Conservation (phyloP, 2,797 vertebrate species). For the Falco berigora region DNA sequence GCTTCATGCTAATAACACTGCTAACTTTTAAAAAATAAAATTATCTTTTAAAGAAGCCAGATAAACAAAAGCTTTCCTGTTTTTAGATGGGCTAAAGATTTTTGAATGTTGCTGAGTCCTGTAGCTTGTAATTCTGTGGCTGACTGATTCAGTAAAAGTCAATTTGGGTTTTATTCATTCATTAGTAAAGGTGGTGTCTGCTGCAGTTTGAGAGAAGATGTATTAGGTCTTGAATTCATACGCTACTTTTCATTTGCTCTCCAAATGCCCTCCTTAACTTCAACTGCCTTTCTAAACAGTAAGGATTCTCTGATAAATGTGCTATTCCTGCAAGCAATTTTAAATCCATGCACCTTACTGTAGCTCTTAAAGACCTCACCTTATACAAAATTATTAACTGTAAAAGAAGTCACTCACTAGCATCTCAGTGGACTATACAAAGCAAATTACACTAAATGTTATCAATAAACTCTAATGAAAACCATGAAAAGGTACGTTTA, state of each 20-base stretch:
- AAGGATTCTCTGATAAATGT: neutral
- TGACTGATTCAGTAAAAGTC: neutral
- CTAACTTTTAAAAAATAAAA: neutral
- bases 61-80: neutral
- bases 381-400: neutral
- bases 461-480: neutral
- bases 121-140: neutral
- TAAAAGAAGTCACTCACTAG: neutral
- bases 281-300: neutral
- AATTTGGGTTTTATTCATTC: neutral
- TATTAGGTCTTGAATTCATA: neutral
- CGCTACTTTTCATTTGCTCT: neutral
- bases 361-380: neutral
- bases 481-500: neutral
- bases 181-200: neutral
- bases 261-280: neutral
- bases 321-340: neutral
- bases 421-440: neutral
- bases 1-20: neutral
- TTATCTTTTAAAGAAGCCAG: neutral
- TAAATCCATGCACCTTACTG: neutral
- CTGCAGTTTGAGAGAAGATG: neutral
- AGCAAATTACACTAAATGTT: neutral
- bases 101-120: neutral
- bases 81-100: neutral